A percentile compares a stretch with the other conserved stretches of the same genome.
Evolutionary conservation across 2,113 vertebrate species (phyloP).

Genomic region (Cricetomys ansorgei): DNA sequence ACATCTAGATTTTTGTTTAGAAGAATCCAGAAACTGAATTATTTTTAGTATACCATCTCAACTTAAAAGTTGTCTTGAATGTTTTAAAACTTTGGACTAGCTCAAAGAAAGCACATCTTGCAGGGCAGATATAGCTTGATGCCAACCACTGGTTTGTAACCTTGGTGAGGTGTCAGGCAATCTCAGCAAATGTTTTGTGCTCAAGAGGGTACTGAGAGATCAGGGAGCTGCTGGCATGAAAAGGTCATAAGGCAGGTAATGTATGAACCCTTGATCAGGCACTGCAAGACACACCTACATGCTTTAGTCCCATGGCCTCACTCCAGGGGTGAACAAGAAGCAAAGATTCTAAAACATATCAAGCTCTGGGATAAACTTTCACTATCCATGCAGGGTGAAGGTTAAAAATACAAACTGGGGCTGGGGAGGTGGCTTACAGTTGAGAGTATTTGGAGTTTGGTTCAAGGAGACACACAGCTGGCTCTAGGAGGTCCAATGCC

Average conservation of each 20-base stretch:
- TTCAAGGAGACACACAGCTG: not conserved
- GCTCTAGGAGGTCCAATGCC: not conserved
- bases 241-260: accelerated
- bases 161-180: not conserved
- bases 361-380: not conserved
- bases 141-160: not conserved
- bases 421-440: not conserved
- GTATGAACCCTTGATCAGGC: not conserved
- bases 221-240: not conserved
- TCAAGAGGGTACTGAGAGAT: no score
- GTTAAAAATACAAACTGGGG: not conserved
- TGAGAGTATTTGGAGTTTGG: not conserved
- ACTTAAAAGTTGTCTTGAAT: constrained; percentile 31
- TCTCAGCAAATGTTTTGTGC: not conserved
- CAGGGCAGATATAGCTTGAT: not conserved
- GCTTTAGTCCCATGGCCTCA: not conserved
- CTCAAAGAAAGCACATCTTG: constrained; percentile 52
- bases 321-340: not conserved
- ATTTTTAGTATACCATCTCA: no score
- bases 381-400: not conserved
- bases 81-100: not conserved
- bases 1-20: not conserved
- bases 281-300: not conserved
- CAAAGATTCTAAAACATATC: not conserved
- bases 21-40: constrained; percentile 11